Evolutionary conservation across 2,797 vertebrate species (phyloP).

Genomic region (Microctenopoma stevenorrisi): DNA sequence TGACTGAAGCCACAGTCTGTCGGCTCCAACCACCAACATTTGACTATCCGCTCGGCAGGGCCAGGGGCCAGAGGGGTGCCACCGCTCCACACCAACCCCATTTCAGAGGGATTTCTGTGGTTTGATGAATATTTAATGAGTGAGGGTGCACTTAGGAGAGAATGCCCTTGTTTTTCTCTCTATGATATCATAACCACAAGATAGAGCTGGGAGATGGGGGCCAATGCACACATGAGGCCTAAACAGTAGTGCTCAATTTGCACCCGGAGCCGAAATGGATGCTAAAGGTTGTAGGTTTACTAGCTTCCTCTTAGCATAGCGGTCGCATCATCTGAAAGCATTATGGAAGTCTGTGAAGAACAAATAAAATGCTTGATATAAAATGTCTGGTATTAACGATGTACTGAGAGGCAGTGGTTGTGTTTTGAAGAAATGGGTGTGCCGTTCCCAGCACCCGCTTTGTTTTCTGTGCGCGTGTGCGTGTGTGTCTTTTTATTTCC

Average conservation of each 20-base stretch:
- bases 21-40: conserved; percentile 63
- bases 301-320: conserved; percentile 76
- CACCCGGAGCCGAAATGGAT: conserved; percentile 73
- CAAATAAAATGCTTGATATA: conserved; percentile 82
- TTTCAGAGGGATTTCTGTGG: conserved; percentile 82
- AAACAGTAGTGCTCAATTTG: conserved; percentile 75
- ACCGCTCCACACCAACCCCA: conserved; percentile 61
- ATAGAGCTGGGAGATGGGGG: conserved; percentile 82
- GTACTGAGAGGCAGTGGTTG: conserved; percentile 59
- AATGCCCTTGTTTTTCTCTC: conserved; percentile 84
- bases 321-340: conserved; percentile 81
- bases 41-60: conserved; percentile 71
- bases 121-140: conserved; percentile 87
- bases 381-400: conserved; percentile 81
- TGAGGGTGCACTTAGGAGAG: conserved; percentile 87
- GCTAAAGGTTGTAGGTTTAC: conserved; percentile 80
- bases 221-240: conserved; percentile 78
- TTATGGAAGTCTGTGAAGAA: conserved; percentile 77
- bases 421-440: conserved; percentile 73
- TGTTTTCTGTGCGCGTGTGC: conserved; percentile 53
- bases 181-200: conserved; percentile 91
- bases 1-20: conserved; percentile 38
- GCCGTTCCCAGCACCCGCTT: conserved; percentile 52
- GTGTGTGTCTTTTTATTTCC: conserved; percentile 56
- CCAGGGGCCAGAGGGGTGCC: conserved; percentile 67